Conservation (phyloP, 2,888 invertebrate species). For the Busseola fusca region DNA sequence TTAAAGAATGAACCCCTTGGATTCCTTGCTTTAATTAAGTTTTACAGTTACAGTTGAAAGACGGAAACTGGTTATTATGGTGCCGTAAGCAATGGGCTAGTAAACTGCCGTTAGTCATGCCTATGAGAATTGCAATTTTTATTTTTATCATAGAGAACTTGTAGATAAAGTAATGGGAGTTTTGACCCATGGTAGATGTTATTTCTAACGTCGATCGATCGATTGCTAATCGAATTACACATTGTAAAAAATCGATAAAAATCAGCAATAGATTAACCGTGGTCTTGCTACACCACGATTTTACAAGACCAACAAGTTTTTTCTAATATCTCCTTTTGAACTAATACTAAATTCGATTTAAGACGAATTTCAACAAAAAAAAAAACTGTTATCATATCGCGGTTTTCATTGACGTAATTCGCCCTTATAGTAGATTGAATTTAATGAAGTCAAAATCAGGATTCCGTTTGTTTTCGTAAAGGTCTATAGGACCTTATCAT, state of each 20-base stretch:
- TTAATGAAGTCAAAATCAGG: not conserved
- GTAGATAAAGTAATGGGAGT: not conserved
- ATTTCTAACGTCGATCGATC: not conserved
- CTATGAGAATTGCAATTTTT: slow-evolving; percentile 19
- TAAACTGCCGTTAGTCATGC: slow-evolving; percentile 39
- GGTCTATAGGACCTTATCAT: slow-evolving; percentile 7
- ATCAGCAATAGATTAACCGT: not conserved
- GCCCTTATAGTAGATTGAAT: not conserved
- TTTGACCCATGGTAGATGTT: not conserved
- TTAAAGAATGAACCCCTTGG: slow-evolving; percentile 7
- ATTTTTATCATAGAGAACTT: not conserved
- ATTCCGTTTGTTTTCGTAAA: not conserved
- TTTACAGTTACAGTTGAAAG: slow-evolving; percentile 33
- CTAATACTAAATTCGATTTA: not conserved
- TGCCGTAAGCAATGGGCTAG: slow-evolving; percentile 22
- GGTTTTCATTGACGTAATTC: not conserved
- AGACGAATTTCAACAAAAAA: not conserved
- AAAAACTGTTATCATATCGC: too few species aligned
- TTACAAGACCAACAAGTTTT: not conserved
- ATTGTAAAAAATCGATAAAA: not conserved
- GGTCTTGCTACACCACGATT: not conserved
- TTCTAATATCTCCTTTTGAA: not conserved
- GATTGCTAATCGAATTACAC: not conserved
- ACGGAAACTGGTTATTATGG: slow-evolving; percentile 31
- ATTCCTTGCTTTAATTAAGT: slow-evolving; percentile 28